A percentile compares a stretch with the other conserved stretches of the same genome.
phyloP scores from a whole-genome alignment of 2,113 vertebrate species.

The Vombatus ursinus region DNA sequence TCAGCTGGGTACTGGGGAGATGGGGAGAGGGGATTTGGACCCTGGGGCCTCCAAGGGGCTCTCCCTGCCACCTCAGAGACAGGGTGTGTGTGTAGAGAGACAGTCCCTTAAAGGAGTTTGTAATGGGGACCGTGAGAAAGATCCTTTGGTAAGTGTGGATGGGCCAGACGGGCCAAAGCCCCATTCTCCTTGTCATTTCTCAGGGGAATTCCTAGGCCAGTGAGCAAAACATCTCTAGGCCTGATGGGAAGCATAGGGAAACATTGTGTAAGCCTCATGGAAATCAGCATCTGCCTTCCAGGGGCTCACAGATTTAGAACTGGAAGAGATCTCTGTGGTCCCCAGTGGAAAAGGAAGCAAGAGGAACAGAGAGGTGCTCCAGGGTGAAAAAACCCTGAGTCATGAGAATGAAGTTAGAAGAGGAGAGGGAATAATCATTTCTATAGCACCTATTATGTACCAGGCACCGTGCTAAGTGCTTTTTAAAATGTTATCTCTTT shows the following conservation, averaged over 20 bases:
- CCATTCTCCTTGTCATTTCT: neutral
- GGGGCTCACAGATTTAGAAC: neutral
- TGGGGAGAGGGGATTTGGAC: too few relatives aligned
- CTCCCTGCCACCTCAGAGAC: too few relatives aligned
- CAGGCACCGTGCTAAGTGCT: too few relatives aligned
- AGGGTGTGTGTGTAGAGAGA: too few relatives aligned
- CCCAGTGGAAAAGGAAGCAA: neutral
- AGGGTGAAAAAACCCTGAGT: too few relatives aligned
- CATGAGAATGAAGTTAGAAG: neutral
- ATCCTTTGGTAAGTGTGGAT: neutral
- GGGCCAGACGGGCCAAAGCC: neutral
- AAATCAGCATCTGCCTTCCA: neutral
- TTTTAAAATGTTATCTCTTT: too few relatives aligned
- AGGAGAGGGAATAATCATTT: neutral
- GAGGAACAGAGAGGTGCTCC: neutral
- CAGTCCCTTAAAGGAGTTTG: too few relatives aligned
- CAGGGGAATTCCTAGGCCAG: too few relatives aligned
- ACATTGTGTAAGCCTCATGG: neutral
- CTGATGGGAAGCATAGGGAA: neutral
- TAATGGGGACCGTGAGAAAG: neutral
- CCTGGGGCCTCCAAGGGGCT: too few relatives aligned
- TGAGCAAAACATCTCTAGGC: too few relatives aligned
- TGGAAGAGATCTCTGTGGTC: neutral
- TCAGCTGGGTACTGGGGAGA: too few relatives aligned
- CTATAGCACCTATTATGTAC: too few relatives aligned